phyloP scores from a whole-genome alignment of 2,888 invertebrate species.

The Lumbricus terrestris region DNA sequence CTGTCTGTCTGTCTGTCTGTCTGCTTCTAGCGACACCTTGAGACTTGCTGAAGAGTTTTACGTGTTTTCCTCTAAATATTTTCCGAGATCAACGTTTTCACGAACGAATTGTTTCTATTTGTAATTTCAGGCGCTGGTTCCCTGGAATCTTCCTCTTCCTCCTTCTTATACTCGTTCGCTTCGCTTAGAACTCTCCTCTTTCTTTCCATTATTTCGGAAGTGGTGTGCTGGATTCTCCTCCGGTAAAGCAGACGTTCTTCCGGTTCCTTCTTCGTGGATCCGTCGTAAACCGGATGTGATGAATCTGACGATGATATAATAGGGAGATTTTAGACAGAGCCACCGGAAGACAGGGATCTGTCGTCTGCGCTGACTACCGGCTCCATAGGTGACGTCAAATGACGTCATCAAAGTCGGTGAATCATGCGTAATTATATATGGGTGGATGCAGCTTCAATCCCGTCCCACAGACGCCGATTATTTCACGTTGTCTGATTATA shows the following conservation, averaged over 20 bases:
- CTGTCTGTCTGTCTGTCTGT: background rate
- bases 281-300: background rate
- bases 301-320: slow-evolving; percentile 4
- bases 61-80: background rate
- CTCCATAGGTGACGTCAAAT: background rate
- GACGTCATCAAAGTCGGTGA: background rate
- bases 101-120: background rate
- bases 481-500: background rate
- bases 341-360: background rate
- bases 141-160: slow-evolving; percentile 3
- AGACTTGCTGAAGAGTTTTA: background rate
- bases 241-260: background rate
- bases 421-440: too few relatives aligned
- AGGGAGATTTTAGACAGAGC: background rate
- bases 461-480: background rate
- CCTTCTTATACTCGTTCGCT: background rate
- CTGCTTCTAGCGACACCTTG: background rate
- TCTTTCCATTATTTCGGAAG: background rate
- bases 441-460: background rate
- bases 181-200: background rate
- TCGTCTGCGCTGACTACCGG: background rate
- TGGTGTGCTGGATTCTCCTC: background rate
- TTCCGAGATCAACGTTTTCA: background rate
- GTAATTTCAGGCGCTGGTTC: background rate
- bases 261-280: background rate